Evolutionary conservation across 1,140 invertebrate genomes (phyloP).

Genomic region (Drosophila mauritiana): DNA sequence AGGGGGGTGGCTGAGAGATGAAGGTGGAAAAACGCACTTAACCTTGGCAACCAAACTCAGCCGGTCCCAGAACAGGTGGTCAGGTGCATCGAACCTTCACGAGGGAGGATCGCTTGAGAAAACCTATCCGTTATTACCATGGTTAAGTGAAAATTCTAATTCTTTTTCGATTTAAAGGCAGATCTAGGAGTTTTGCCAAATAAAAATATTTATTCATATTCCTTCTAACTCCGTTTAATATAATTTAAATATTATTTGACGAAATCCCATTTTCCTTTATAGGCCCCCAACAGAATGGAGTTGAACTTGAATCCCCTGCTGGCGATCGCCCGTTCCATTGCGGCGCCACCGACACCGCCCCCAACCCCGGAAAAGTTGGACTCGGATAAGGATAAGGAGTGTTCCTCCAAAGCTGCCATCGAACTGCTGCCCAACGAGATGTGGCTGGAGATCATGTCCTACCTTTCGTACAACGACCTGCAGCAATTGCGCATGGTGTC

Average conservation of each 20-base stretch:
- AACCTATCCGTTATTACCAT: not conserved
- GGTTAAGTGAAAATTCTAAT: not conserved
- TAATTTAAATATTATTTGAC: not conserved
- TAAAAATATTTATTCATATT: too few relatives aligned
- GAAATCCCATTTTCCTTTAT: not conserved
- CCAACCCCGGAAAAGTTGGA: slow-evolving; percentile 2
- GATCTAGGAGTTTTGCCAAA: too few relatives aligned
- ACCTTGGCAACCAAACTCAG: slow-evolving; percentile 33
- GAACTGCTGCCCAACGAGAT: slow-evolving; percentile 68
- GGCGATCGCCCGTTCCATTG: slow-evolving; percentile 17
- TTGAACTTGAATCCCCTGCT: slow-evolving; percentile 23
- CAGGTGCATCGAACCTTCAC: slow-evolving; percentile 13
- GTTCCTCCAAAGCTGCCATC: slow-evolving; percentile 16
- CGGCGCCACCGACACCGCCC: slow-evolving; percentile 7
- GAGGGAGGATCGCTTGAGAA: slow-evolving; percentile 12
- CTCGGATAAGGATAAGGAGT: not conserved
- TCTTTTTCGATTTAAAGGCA: too few relatives aligned
- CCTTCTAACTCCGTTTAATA: not conserved
- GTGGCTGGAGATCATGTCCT: slow-evolving; percentile 70
- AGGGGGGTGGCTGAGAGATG: not conserved
- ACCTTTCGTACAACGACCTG: slow-evolving; percentile 66
- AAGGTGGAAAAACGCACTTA: slow-evolving; percentile 19
- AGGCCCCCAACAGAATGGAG: slow-evolving; percentile 29
- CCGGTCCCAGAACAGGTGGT: slow-evolving; percentile 24
- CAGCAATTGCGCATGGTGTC: slow-evolving; percentile 68